A percentile compares a stretch with the other conserved stretches of the same genome.
Evolutionary conservation across 2,113 vertebrate species (phyloP).

Genomic region (Lucifuga dentata): DNA sequence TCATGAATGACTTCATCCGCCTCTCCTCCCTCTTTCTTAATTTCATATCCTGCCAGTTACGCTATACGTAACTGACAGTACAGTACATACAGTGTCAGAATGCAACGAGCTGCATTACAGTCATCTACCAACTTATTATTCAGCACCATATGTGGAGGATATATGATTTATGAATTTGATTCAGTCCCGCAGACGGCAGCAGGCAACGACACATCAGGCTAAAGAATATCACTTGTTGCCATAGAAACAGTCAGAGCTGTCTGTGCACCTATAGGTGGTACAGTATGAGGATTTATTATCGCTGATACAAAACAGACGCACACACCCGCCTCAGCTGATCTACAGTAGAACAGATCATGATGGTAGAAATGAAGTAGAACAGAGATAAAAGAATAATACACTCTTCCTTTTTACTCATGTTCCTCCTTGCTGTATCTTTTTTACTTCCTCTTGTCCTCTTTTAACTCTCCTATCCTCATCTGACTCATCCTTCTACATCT

Average conservation of each 20-base stretch:
- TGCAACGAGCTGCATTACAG: too few relatives aligned
- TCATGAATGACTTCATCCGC: too few relatives aligned
- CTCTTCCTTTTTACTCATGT: neutral
- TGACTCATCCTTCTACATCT: neutral
- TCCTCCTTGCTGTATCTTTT: too few relatives aligned
- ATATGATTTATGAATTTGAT: slow-evolving; percentile 3
- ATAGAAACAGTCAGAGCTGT: slow-evolving; percentile 45
- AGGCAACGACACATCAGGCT: slow-evolving; percentile 7
- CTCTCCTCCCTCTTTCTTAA: too few relatives aligned
- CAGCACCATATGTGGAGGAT: slow-evolving; percentile 5
- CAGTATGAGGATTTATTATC: slow-evolving; percentile 26
- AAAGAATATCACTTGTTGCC: slow-evolving; percentile 43
- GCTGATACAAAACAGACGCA: slow-evolving; percentile 43
- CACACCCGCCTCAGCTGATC: slow-evolving; percentile 11
- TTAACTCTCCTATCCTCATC: neutral
- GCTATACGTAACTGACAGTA: too few relatives aligned
- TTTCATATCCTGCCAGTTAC: too few relatives aligned
- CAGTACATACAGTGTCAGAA: too few relatives aligned
- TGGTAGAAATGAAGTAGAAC: neutral
- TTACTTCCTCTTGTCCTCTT: neutral
- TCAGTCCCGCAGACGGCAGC: slow-evolving; percentile 9
- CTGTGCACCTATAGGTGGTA: slow-evolving; percentile 17
- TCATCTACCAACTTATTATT: too few relatives aligned
- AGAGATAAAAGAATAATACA: neutral
- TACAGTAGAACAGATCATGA: neutral